Base-by-base conservation (phyloP, 1,140 invertebrate genomes). In the Zaprionus capensis region DNA sequence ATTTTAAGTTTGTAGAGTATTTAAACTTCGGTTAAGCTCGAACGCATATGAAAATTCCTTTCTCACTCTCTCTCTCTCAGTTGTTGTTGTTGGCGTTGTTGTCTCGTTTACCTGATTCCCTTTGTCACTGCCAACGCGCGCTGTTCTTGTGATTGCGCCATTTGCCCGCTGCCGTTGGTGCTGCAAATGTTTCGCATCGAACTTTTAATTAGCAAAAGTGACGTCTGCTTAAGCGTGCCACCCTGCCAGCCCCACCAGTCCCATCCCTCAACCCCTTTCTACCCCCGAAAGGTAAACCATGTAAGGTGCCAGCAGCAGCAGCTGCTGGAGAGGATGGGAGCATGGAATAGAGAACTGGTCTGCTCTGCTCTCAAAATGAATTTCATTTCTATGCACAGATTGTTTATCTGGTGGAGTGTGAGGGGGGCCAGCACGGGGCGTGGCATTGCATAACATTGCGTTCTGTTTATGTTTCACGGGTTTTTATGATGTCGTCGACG, bases 201-300 rank as follows among this genome's bases (percentile, higher is more conserved):
- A 84, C 81, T 84, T 84, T 84, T 83, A 84, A 84, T 84, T 84
- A 84, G 81, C 67, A 77, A 70, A 71, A 59, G 73, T 61, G 73
- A 71, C 61, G 72, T 70, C 67, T 75, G 67, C 67, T 62, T 69
- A 62, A 44, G 58, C 57, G 57, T 62, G 51, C 24, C 38, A 56
- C 65, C 51, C 65, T 24, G 7, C 46, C 5, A 20, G 24, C 9
- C 49, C 34, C 26, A 17, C 20, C 12, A 51, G 11, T 9, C 36
- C 11, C 34, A 3, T 4, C 1, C 24, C 14, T 3, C 58, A 12
- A 28, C n/a, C 11, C 44, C 24, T 20, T 17, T 49, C 9, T 15
- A 22, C 22, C 15, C 11, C 62, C 46, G 58, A 76, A 61, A 64
- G 79, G 68, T 72, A 38, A 69, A 61, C 38, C 53, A 46, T 56